Conservation (phyloP, 30 jellyfish, hydroid and myxozoan genomes). For the Haliclystus octoradiatus region DNA sequence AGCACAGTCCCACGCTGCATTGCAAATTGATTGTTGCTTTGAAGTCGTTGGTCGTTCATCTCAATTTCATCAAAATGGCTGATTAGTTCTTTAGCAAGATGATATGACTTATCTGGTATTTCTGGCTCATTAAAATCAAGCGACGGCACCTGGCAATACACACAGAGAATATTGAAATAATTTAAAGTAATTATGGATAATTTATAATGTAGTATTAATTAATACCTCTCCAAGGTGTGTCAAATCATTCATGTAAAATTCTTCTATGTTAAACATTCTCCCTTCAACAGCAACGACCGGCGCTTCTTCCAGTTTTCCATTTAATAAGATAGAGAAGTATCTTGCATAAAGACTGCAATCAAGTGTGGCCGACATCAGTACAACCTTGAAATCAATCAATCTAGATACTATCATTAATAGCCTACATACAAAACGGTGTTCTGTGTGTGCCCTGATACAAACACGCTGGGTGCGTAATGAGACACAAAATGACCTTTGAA, state of each 20-base stretch:
- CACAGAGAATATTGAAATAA: no score
- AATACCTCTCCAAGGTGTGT: conserved; percentile 52
- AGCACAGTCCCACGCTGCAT: conserved; percentile 79
- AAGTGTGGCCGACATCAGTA: conserved; percentile 98
- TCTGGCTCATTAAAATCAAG: conserved; percentile 52
- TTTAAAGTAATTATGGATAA: no score
- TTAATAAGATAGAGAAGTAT: conserved; percentile 60
- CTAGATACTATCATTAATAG: no score
- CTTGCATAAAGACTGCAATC: conserved; percentile 75
- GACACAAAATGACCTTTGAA: no score
- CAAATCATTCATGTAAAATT: conserved; percentile 59
- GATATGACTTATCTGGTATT: conserved; percentile 44
- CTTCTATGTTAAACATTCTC: conserved; percentile 52
- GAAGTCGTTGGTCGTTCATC: conserved; percentile 18
- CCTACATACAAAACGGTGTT: no score
- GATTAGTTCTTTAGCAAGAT: conserved; percentile 57
- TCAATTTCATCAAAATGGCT: conserved; percentile 57
- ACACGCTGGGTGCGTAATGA: no score
- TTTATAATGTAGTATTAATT: no score
- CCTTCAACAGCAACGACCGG: conserved; percentile 96
- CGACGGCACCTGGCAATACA: no score
- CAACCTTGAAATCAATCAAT: conserved; percentile 42
- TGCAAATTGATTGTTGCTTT: conserved; percentile 21
- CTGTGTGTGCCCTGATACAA: no score
- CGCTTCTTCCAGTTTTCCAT: conserved; percentile 70